Base-by-base conservation (phyloP, 2,797 vertebrate species). In the Mormyrops attenuatus region DNA sequence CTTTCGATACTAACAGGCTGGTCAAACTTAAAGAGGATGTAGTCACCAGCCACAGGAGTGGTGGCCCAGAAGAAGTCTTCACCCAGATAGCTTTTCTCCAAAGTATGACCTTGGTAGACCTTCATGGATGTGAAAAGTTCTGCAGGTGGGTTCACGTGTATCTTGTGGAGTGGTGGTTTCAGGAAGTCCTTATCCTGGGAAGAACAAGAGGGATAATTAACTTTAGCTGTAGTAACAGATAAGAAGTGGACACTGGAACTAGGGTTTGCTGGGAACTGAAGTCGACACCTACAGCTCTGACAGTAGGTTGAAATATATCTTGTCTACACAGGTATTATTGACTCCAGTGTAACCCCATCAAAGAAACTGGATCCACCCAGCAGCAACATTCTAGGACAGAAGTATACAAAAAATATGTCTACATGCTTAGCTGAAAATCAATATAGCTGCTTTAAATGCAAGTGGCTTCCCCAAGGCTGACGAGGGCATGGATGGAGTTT, bases 11-110 rank as follows among this genome's bases (percentile, higher is more conserved):
- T 97, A 92, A 99, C 95, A 84, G 98, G 97, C 89, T 98, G 97
- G 95, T 99, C 98, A 92, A 99, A 99, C 93, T 97, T 99, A 92
- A 99, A 98, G 57, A 99, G 95, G 92, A 99, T 93, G 90, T 97
- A 98, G 95, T 99, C 98, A 92, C 97, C 97, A 89, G 97, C 95
- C 86, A 95, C 93, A 0, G 98, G 98, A 26, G 97, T 99, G 89
- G 99, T 96, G 92, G 97, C 98, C 98, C 98, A 99, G 96, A 99
- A 99, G 95, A 99, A 99, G 91, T 99, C 98, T 93, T 99, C 98
- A 41, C 98, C 98, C 91, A 97, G 95, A 88, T 99, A 99, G 0
- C 98, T 98, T 93, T 99, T 99, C 94, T 99, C 98, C 90, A 99
- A 94, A 0, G 97, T 98, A 92, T 99, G 98, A 55, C 98, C 98